A percentile compares a stretch with the other conserved stretches of the same genome.
phyloP scores from a whole-genome alignment of 2,113 vertebrate genomes.

The Thalassoma bifasciatum region DNA sequence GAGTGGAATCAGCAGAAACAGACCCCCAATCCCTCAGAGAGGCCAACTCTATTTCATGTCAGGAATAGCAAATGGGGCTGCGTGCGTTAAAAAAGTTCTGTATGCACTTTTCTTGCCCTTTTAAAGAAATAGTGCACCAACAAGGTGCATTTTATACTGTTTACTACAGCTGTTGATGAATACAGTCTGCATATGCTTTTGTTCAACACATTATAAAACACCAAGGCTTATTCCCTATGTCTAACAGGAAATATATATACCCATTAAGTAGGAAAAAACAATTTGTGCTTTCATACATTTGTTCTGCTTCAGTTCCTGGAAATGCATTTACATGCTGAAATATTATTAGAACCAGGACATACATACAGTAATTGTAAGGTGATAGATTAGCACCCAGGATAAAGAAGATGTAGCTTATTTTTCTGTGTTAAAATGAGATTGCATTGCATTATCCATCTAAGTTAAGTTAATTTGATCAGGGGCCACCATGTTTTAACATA shows the following conservation, averaged over 20 bases:
- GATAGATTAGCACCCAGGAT: constrained; percentile 63
- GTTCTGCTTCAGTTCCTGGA: constrained; percentile 72
- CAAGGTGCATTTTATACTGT: constrained; percentile 19
- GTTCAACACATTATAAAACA: constrained; percentile 38
- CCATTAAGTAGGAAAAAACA: constrained; percentile 58
- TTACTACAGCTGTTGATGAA: constrained; percentile 30
- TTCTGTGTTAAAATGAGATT: constrained; percentile 51
- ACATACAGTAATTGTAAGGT: constrained; percentile 59
- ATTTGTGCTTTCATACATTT: constrained; percentile 63
- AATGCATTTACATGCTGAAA: constrained; percentile 67
- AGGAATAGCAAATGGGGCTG: constrained; percentile 70
- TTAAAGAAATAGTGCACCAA: constrained; percentile 7
- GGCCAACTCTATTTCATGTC: constrained; percentile 65
- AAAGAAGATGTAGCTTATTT: constrained; percentile 63
- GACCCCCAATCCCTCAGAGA: constrained; percentile 54
- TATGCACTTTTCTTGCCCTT: constrained; percentile 21
- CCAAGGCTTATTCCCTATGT: constrained; percentile 19
- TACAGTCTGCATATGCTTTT: constrained; percentile 8
- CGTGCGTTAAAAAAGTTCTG: constrained; percentile 55
- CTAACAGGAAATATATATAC: constrained; percentile 56
- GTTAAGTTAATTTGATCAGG: constrained; percentile 63
- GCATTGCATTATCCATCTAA: constrained; percentile 64
- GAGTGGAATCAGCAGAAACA: constrained; percentile 72
- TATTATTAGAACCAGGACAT: constrained; percentile 50
- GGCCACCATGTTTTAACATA: constrained; percentile 43